Conservation (phyloP, 2,888 invertebrate species). For the Hydrotaea diabolus region DNA sequence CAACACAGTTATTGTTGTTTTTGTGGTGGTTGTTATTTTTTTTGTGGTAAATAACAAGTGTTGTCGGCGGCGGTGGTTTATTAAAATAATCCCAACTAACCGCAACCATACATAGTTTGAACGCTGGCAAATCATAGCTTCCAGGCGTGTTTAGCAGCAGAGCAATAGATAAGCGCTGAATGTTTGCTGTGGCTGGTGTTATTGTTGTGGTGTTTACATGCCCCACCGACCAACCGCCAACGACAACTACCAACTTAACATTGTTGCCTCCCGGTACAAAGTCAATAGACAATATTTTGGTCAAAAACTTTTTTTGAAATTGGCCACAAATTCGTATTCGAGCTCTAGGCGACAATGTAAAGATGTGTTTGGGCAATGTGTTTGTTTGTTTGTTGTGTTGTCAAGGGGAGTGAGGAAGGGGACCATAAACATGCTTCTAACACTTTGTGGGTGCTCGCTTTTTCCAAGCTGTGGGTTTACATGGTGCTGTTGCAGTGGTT, state of each 20-base stretch:
- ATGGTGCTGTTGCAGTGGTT: neutral
- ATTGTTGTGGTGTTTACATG: neutral
- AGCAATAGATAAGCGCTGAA: slow-evolving; percentile 16
- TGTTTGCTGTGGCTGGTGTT: neutral
- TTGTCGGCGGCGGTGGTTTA: slow-evolving; percentile 33
- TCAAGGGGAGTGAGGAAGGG: neutral
- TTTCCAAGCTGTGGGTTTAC: neutral
- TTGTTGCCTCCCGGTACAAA: neutral
- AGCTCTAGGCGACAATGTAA: neutral
- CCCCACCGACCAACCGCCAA: no score
- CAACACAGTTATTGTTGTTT: neutral
- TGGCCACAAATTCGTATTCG: neutral
- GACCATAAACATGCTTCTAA: neutral
- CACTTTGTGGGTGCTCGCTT: slow-evolving; percentile 8
- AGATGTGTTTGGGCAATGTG: neutral
- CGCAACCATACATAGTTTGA: neutral
- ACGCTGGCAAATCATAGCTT: slow-evolving; percentile 10
- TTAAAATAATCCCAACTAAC: slow-evolving; percentile 13
- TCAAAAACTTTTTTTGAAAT: slow-evolving; percentile 20
- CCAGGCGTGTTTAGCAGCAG: slow-evolving; percentile 25
- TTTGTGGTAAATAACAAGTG: slow-evolving; percentile 28
- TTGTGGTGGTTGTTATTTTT: slow-evolving; percentile 2
- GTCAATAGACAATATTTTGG: neutral
- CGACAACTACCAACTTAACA: slow-evolving; percentile 25
- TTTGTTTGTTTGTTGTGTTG: no score